These are phyloP conservation scores for Nipponacmea schrenckii DNA, from an alignment of 2,888 invertebrate species.

Conservation along the genomic window DNA sequence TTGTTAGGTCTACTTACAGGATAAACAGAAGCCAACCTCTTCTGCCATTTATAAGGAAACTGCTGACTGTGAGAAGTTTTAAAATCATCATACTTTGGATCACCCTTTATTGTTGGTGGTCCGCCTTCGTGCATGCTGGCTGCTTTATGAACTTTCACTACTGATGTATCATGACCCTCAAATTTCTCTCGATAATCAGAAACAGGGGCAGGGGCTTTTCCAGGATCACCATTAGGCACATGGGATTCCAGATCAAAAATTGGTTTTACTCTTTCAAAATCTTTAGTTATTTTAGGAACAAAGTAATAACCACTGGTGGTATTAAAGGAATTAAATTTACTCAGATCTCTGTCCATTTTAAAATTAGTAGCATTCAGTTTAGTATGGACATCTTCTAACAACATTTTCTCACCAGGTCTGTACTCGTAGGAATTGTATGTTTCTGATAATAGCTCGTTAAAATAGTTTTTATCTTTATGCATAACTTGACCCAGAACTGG, in stretches of 20 bases:
- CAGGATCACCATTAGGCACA: conserved; percentile 59
- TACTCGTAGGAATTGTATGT: conserved; percentile 51
- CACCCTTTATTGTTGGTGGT: conserved; percentile 59
- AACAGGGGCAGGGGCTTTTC: conserved; percentile 52
- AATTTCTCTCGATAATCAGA: conserved; percentile 59
- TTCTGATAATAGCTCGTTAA: conserved; percentile 56
- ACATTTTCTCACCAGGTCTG: conserved; percentile 46
- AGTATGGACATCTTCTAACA: conserved; percentile 40
- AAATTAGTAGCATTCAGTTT: conserved; percentile 59
- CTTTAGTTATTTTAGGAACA: conserved; percentile 47
- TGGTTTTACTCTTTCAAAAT: conserved; percentile 26
- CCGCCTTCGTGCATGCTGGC: conserved; percentile 56
- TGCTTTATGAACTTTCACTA: conserved; percentile 45
- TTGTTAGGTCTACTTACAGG: conserved; percentile 56
- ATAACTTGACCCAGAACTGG: conserved; percentile 58
- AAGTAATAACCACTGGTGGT: conserved; percentile 59
- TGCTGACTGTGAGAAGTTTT: conserved; percentile 53
- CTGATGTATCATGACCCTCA: conserved; percentile 51
- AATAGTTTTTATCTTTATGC: conserved; percentile 55
- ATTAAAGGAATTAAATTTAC: conserved; percentile 53
- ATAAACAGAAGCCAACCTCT: conserved; percentile 45
- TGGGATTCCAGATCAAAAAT: conserved; percentile 36
- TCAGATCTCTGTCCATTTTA: conserved; percentile 60
- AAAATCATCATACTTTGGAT: conserved; percentile 50
- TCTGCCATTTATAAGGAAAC: conserved; percentile 48